Percentiles rank a stretch among this genome's conserved stretches.
phyloP scores from a whole-genome alignment of 2,888 invertebrate species.

The Carabus problematicus region DNA sequence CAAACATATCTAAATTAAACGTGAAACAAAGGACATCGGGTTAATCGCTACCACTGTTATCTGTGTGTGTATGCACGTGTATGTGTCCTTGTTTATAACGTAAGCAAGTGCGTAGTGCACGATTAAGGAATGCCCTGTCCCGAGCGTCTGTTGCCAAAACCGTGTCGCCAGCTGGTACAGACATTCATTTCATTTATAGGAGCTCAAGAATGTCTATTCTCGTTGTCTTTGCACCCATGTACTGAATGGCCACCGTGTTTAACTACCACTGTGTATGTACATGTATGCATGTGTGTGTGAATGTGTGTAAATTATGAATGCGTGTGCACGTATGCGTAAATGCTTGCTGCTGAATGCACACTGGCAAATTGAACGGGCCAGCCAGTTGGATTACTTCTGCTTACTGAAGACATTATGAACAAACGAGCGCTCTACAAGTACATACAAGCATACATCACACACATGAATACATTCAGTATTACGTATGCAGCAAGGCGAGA shows the following conservation, averaged over 20 bases:
- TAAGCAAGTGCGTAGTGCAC: constrained; percentile 16
- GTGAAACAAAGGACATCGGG: no score
- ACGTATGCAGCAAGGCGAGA: not conserved
- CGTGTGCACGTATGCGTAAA: constrained; percentile 16
- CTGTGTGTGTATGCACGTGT: not conserved
- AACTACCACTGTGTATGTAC: not conserved
- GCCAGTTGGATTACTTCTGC: constrained; percentile 3
- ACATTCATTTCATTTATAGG: constrained; percentile 39
- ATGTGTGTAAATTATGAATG: constrained; percentile 19
- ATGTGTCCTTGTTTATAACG: not conserved
- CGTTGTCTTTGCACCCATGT: constrained; percentile 11
- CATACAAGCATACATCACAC: not conserved
- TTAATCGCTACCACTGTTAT: no score
- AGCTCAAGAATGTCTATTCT: constrained; percentile 38
- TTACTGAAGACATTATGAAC: constrained; percentile 9
- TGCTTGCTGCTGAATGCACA: not conserved
- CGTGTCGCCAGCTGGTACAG: constrained; percentile 29
- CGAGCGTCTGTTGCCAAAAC: constrained; percentile 27
- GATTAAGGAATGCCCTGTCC: constrained; percentile 28
- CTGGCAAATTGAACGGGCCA: not conserved
- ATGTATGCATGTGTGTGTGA: constrained; percentile 9
- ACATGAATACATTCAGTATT: not conserved
- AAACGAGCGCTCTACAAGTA: constrained; percentile 3
- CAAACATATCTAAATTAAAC: no score
- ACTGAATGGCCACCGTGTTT: constrained; percentile 15